Percentiles rank a stretch among this genome's conserved stretches.
Evolutionary conservation across 2,797 vertebrate genomes (phyloP).

Genomic region (Australoheros facetus): DNA sequence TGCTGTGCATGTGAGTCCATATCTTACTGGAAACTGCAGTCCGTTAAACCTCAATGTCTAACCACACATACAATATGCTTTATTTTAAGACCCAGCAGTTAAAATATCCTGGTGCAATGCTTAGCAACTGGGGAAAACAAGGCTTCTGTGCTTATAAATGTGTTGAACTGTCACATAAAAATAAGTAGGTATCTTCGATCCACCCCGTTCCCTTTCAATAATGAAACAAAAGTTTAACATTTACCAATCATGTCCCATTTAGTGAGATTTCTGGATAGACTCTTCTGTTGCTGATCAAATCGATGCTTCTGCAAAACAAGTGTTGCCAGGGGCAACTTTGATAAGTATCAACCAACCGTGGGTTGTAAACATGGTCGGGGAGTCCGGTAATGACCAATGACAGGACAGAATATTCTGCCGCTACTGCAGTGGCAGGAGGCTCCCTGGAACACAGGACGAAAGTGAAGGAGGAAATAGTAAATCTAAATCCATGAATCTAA

Average conservation of each 20-base stretch:
- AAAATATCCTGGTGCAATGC: neutral
- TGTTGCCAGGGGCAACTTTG: slow-evolving; percentile 37
- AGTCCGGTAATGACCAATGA: slow-evolving; percentile 10
- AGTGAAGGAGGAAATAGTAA: neutral
- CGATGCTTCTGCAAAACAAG: slow-evolving; percentile 15
- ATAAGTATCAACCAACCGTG: slow-evolving; percentile 3
- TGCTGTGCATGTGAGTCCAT: slow-evolving; percentile 26
- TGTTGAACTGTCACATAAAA: neutral
- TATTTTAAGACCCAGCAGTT: neutral
- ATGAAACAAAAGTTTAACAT: neutral
- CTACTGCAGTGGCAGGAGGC: slow-evolving; percentile 66
- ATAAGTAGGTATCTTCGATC: neutral
- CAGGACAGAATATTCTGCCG: slow-evolving; percentile 6
- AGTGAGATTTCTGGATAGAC: neutral
- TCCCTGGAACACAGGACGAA: slow-evolving; percentile 67
- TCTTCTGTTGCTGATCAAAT: slow-evolving; percentile 5
- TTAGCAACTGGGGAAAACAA: slow-evolving; percentile 11
- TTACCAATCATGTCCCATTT: neutral
- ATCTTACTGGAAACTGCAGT: slow-evolving; percentile 49
- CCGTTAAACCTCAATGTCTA: slow-evolving; percentile 65
- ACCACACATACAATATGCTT: slow-evolving; percentile 5
- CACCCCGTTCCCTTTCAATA: neutral
- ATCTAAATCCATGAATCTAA: neutral
- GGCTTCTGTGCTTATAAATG: neutral
- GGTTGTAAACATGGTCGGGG: neutral